phyloP scores from a whole-genome alignment of 2,113 vertebrate species.

The Nycticorax nycticorax region DNA sequence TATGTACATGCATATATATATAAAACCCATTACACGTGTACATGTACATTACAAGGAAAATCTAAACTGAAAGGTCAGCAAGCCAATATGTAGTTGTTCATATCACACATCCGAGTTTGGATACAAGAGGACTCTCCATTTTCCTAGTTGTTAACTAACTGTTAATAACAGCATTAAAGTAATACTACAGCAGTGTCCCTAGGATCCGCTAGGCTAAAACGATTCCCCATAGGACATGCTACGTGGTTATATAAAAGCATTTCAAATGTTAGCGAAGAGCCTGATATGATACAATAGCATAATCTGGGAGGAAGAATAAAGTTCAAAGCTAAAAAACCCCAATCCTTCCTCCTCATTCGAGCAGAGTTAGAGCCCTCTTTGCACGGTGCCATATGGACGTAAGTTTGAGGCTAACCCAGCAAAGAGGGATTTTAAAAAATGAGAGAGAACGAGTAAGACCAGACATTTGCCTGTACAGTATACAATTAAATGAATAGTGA shows the following conservation, averaged over 20 bases:
- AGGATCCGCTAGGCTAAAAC: neutral
- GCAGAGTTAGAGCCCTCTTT: neutral
- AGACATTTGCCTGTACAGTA: neutral
- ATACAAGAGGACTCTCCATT: neutral
- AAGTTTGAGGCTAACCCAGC: neutral
- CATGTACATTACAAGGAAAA: neutral
- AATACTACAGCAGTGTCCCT: neutral
- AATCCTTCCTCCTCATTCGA: neutral
- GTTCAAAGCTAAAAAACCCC: neutral
- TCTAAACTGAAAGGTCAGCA: neutral
- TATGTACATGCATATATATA: fast-evolving
- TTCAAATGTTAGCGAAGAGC: neutral
- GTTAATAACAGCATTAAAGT: neutral
- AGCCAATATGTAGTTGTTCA: neutral
- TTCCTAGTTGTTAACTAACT: neutral
- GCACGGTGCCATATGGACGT: fast-evolving
- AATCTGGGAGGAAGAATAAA: neutral
- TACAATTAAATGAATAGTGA: neutral
- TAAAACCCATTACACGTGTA: neutral
- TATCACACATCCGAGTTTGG: neutral
- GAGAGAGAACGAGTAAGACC: neutral
- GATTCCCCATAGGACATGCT: neutral
- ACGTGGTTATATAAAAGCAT: neutral
- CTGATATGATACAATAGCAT: neutral
- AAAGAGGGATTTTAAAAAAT: neutral